These are phyloP conservation scores for Microtus pennsylvanicus DNA, from an alignment of 2,113 vertebrate genomes.

Conservation along the genomic window DNA sequence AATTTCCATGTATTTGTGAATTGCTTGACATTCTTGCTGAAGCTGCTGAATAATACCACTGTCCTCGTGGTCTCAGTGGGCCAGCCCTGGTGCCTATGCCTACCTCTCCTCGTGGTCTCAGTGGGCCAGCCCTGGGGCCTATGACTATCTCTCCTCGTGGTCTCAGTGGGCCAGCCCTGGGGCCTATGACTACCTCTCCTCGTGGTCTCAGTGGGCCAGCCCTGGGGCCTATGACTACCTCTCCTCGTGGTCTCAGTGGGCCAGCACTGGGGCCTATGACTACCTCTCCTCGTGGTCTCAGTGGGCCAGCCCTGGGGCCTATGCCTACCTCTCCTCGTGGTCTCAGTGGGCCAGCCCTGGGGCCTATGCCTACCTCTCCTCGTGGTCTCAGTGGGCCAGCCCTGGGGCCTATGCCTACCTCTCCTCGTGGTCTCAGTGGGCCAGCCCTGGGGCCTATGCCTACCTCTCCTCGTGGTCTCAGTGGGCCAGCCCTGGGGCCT, in stretches of 20 bases:
- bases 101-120: too few species aligned
- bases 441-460: not conserved
- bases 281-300: not conserved
- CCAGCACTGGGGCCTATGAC: not conserved
- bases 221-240: not conserved
- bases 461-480: not conserved
- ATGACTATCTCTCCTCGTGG: not conserved
- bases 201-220: not conserved
- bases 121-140: not conserved
- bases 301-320: too few species aligned
- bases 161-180: not conserved
- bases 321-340: not conserved
- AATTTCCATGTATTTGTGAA: not conserved
- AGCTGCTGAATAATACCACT: too few species aligned
- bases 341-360: not conserved
- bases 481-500: too few species aligned
- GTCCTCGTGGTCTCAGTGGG: not conserved
- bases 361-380: not conserved
- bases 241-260: too few species aligned
- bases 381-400: too few species aligned
- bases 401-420: too few species aligned
- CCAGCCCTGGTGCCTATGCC: not conserved
- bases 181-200: not conserved
- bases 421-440: not conserved
- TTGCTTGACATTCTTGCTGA: not conserved